A percentile compares a stretch with the other conserved stretches of the same genome.
Conservation (phyloP, 2,113 vertebrate genomes). For the mouse (Mus musculus) region DNA sequence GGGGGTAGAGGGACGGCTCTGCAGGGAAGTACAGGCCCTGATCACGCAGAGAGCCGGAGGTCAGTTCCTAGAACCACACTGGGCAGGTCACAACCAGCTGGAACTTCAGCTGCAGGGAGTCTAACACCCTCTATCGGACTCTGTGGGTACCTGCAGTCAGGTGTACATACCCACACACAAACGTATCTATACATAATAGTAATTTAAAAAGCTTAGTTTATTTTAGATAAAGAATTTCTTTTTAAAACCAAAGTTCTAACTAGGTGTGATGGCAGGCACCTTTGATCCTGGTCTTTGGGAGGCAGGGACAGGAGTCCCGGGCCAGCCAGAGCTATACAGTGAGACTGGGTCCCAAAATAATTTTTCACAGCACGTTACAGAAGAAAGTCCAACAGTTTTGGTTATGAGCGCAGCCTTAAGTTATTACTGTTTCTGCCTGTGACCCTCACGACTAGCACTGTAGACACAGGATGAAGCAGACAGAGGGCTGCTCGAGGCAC, state of each 20-base stretch:
- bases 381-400: neutral
- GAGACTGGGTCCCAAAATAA: neutral
- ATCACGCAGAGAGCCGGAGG: neutral
- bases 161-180: neutral
- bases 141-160: neutral
- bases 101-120: neutral
- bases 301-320: neutral
- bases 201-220: neutral
- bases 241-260: conserved; percentile 54
- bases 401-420: conserved; percentile 11
- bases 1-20: neutral
- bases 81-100: neutral
- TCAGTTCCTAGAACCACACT: neutral
- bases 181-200: neutral
- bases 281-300: neutral
- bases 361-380: conserved; percentile 21
- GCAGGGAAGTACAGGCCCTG: neutral
- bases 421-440: neutral
- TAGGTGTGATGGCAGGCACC: neutral
- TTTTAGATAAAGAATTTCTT: neutral
- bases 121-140: neutral
- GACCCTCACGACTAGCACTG: conserved; percentile 49
- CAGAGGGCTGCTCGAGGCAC: neutral
- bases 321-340: neutral
- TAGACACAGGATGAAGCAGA: conserved; percentile 4